Evolutionary conservation across 2,888 invertebrate species (phyloP).

Genomic region (Mylabris sibirica): DNA sequence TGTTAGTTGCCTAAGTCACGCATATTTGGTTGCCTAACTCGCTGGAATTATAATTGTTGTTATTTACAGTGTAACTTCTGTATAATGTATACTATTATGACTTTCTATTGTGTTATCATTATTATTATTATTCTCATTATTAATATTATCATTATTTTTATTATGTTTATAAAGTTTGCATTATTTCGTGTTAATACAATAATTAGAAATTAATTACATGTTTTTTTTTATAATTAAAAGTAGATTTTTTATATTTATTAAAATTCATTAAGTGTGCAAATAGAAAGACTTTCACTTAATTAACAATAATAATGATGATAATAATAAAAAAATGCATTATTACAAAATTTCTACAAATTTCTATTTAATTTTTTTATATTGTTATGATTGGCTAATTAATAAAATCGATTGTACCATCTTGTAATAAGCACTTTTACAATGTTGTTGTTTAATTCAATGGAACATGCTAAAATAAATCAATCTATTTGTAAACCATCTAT

Average conservation of each 20-base stretch:
- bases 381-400: neutral
- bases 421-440: neutral
- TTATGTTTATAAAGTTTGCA: too few relatives aligned
- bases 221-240: too few relatives aligned
- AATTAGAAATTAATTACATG: too few relatives aligned
- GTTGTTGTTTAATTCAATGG: neutral
- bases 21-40: too few relatives aligned
- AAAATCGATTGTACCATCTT: slow-evolving; percentile 5
- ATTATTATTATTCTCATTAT: too few relatives aligned
- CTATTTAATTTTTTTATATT: neutral
- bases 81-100: neutral
- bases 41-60: neutral
- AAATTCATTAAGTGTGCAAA: neutral
- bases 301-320: neutral
- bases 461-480: neutral
- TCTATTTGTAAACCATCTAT: too few relatives aligned
- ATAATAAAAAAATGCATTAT: neutral
- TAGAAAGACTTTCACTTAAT: neutral
- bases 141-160: too few relatives aligned
- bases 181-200: neutral
- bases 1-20: too few relatives aligned
- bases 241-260: neutral
- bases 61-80: too few relatives aligned
- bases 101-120: too few relatives aligned
- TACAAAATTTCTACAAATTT: neutral